phyloP scores from a whole-genome alignment of 1,140 invertebrate genomes.

The Thaumetopoea pityocampa region DNA sequence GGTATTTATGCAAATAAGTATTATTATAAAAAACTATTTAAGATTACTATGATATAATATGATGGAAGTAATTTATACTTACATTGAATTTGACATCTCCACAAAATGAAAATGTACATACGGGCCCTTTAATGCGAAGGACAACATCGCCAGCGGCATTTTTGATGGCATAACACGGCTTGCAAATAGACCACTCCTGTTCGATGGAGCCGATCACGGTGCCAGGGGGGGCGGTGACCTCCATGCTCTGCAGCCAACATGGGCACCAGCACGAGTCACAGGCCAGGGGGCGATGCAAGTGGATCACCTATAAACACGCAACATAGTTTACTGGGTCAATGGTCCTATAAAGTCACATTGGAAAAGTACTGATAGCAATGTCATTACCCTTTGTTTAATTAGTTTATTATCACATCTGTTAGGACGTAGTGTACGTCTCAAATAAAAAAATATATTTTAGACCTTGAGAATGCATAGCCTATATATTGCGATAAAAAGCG shows the following conservation, averaged over 20 bases:
- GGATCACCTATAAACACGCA: constrained; percentile 76
- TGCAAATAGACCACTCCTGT: constrained; percentile 90
- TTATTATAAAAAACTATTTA: too few species aligned
- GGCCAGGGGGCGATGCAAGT: constrained; percentile 83
- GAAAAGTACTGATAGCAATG: too few species aligned
- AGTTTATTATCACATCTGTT: too few species aligned
- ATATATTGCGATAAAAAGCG: too few species aligned
- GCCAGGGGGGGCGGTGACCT: constrained; percentile 84
- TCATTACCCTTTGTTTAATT: too few species aligned
- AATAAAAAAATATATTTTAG: too few species aligned
- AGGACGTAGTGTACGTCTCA: too few species aligned
- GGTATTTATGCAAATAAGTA: too few species aligned
- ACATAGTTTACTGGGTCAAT: background rate
- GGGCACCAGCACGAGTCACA: constrained; percentile 89
- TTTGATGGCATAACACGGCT: constrained; percentile 87
- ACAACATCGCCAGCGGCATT: constrained; percentile 86
- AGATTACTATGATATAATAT: too few species aligned
- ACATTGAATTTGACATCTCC: constrained; percentile 86
- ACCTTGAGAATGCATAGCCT: too few species aligned
- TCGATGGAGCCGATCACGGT: constrained; percentile 85
- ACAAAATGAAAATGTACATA: constrained; percentile 88
- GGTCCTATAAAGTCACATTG: too few species aligned
- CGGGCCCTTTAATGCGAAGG: constrained; percentile 88
- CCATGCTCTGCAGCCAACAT: constrained; percentile 90
- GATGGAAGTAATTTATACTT: too few species aligned